Evolutionary conservation across 2,888 invertebrate genomes (phyloP), one percentile per base, ranked within the genome.

Genomic region (Steinernema carpocapsae): DNA sequence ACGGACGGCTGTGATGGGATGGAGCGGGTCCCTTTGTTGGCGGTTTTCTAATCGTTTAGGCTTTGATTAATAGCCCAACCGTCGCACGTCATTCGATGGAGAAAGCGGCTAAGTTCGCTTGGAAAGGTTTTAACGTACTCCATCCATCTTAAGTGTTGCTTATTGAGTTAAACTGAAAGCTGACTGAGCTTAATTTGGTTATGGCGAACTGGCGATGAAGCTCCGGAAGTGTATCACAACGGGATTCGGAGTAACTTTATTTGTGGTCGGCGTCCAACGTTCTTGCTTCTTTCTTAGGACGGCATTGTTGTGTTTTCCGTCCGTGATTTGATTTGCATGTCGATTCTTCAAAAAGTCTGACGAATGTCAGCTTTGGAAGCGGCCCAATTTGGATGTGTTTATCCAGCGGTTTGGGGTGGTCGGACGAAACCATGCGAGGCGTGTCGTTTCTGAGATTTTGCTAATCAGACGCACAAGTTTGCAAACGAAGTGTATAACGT

Each of bases 111-210:
- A 51, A n/a, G 51, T 10, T 19, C n/a, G 2, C 12, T 51, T 51
- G 19, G 56, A 56, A 26, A n/a, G n/a, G n/a, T n/a, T n/a, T n/a
- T n/a, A n/a, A 24, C 26, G 22, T 14, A 1, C 26, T 12, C 4
- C 26, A 4, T 48, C 26, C 56, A 26, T 56, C 56, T 22, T 56
- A 56, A 56, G 56, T 56, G 56, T 24, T 14, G 26, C 22, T 56
- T 56, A 56, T 56, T 26, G 56, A 22, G 26, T 56, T 26, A 56
- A 26, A 12, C 2, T 6, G 56, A 56, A 22, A 26, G 56, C 6
- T 17, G n/a, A n/a, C n/a, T n/a, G 56, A 43, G 26, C 56, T 56
- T 56, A 56, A 56, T 56, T 56, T 12, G 10, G 56, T 56, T 56
- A 24, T 4, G 56, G 7, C 22, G 12, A 14, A 22, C 56, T 10